These are phyloP conservation scores for Cyprinodon brontotheroides DNA, from an alignment of 2,113 vertebrate species.

Conservation along the genomic window DNA sequence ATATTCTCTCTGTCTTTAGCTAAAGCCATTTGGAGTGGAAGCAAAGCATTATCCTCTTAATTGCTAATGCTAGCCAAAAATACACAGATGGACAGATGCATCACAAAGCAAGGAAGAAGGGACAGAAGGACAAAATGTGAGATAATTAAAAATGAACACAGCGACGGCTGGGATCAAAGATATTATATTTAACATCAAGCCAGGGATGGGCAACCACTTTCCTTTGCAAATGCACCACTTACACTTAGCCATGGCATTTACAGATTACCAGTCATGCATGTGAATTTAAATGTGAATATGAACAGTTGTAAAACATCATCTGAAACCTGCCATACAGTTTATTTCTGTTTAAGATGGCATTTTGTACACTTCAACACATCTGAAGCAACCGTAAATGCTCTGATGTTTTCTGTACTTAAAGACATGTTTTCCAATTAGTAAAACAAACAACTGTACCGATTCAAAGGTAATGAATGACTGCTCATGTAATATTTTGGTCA, in stretches of 20 bases:
- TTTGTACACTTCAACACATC: background rate
- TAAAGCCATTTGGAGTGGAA: constrained; percentile 54
- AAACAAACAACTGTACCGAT: background rate
- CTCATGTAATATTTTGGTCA: background rate
- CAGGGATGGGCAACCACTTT: background rate
- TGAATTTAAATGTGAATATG: background rate
- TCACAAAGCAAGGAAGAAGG: constrained; percentile 2
- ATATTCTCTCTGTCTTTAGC: constrained; percentile 27
- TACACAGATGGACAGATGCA: constrained; percentile 32
- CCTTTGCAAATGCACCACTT: background rate
- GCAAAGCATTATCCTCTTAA: constrained; percentile 54
- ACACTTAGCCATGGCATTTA: background rate
- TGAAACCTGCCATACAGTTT: background rate
- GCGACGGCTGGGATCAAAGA: constrained; percentile 19
- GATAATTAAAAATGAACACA: constrained; percentile 36
- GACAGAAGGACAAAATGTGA: constrained; percentile 8
- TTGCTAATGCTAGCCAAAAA: constrained; percentile 43
- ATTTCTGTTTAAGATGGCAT: background rate
- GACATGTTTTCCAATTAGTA: background rate
- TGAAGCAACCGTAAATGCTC: background rate
- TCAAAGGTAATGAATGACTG: too few species aligned
- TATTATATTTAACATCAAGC: constrained; percentile 37
- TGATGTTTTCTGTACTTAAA: background rate
- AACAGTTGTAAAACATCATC: background rate
- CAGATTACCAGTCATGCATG: background rate